These are phyloP conservation scores for Sebastes minor DNA, from an alignment of 2,797 vertebrate species.

Conservation along the genomic window DNA sequence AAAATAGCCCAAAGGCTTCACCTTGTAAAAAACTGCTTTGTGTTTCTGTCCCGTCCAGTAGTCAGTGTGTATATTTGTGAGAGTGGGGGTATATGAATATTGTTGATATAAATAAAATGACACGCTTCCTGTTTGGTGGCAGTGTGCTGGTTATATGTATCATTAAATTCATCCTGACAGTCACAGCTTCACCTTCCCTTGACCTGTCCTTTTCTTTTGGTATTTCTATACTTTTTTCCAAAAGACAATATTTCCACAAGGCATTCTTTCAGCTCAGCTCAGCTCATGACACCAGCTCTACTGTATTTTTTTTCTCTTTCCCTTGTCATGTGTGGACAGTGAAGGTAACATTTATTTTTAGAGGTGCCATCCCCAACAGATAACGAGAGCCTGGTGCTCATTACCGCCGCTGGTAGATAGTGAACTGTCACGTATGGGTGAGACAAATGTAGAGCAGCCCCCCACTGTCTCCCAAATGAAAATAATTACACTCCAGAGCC, in stretches of 20 bases:
- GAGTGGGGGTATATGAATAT: neutral
- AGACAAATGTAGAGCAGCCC: constrained; percentile 76
- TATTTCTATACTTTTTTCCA: constrained; percentile 16
- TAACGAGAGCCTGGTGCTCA: constrained; percentile 78
- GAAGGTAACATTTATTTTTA: constrained; percentile 76
- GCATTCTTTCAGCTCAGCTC: neutral
- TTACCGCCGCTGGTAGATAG: constrained; percentile 71
- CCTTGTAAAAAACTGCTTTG: constrained; percentile 36
- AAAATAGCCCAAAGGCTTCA: constrained; percentile 53
- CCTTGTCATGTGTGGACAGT: constrained; percentile 56
- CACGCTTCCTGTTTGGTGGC: neutral
- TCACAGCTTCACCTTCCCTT: constrained; percentile 27
- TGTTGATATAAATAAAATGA: constrained; percentile 33
- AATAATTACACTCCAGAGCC: constrained; percentile 83
- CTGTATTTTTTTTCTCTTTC: neutral
- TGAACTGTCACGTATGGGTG: constrained; percentile 73
- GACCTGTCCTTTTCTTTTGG: constrained; percentile 42
- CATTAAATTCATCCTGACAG: constrained; percentile 55
- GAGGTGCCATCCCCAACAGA: constrained; percentile 64
- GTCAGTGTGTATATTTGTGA: constrained; percentile 10
- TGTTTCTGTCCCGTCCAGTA: constrained; percentile 5
- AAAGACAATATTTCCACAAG: constrained; percentile 32
- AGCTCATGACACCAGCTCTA: constrained; percentile 12
- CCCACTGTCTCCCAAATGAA: constrained; percentile 78
- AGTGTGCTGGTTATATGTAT: constrained; percentile 7